Evolutionary conservation across 2,113 vertebrate species (phyloP).

Genomic region (Pseudorasbora parva): DNA sequence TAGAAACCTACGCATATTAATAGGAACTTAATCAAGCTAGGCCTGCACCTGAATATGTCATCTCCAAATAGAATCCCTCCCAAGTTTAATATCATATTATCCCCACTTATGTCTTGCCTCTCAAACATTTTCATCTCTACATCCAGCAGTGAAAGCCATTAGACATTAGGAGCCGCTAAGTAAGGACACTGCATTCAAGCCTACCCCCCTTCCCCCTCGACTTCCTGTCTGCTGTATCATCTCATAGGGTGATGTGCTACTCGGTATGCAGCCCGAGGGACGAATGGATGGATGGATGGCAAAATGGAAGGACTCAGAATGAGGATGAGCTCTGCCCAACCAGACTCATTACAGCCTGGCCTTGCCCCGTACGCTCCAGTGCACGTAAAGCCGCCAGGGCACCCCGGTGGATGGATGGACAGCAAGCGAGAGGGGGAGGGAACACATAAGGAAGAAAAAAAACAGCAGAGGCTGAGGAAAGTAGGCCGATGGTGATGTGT

Average conservation of each 20-base stretch:
- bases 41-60: not conserved
- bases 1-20: not conserved
- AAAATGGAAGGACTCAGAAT: conserved; percentile 13
- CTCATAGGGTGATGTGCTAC: conserved; percentile 12
- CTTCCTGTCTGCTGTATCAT: conserved; percentile 18
- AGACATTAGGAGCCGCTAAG: not conserved
- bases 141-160: not conserved
- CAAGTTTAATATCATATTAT: conserved; percentile 1
- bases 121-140: conserved; percentile 9
- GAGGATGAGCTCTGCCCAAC: conserved; percentile 28
- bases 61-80: not conserved
- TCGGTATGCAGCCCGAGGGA: conserved; percentile 30
- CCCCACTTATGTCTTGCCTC: not conserved
- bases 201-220: not conserved
- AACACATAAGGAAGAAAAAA: conserved; percentile 11
- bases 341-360: conserved; percentile 42
- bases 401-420: conserved; percentile 36
- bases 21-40: not conserved
- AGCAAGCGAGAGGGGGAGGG: conserved; percentile 12
- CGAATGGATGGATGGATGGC: conserved; percentile 33
- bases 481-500: conserved; percentile 31
- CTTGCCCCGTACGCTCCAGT: conserved; percentile 29
- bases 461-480: conserved; percentile 31
- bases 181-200: conserved; percentile 20
- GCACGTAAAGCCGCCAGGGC: conserved; percentile 26